Evolutionary conservation across 2,113 vertebrate genomes (phyloP).

Genomic region (Mormyrus iriodes): DNA sequence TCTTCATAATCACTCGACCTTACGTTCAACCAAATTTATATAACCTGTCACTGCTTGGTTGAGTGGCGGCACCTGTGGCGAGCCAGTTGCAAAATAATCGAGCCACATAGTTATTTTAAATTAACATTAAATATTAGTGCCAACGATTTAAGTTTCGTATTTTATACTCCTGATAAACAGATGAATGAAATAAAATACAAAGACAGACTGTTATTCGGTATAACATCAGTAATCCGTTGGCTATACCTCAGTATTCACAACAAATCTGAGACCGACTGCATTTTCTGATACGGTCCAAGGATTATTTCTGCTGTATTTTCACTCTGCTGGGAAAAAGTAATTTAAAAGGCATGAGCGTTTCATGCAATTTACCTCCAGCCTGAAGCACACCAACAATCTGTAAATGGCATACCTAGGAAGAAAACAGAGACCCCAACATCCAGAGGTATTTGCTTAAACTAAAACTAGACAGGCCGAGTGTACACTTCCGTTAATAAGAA

Average conservation of each 20-base stretch:
- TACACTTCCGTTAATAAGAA: background rate
- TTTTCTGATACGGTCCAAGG: background rate
- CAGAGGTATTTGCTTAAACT: background rate
- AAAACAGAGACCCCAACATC: background rate
- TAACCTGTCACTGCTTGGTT: background rate
- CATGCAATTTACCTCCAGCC: background rate
- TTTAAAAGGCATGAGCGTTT: background rate
- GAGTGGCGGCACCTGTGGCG: background rate
- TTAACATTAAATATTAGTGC: background rate
- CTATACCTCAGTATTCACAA: background rate
- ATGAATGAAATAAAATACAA: background rate
- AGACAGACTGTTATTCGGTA: background rate
- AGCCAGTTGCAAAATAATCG: background rate
- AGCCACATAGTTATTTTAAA: background rate
- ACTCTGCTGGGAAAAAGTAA: background rate
- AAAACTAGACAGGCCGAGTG: background rate
- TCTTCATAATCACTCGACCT: background rate
- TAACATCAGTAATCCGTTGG: background rate
- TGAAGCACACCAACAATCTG: background rate
- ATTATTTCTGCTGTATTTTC: background rate
- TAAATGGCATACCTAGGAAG: background rate
- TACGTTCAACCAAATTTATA: background rate
- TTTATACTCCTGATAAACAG: background rate
- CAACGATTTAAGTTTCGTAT: background rate
- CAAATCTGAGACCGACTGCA: background rate